phyloP scores from a whole-genome alignment of 2,888 invertebrate genomes.

The Villa cingulata region DNA sequence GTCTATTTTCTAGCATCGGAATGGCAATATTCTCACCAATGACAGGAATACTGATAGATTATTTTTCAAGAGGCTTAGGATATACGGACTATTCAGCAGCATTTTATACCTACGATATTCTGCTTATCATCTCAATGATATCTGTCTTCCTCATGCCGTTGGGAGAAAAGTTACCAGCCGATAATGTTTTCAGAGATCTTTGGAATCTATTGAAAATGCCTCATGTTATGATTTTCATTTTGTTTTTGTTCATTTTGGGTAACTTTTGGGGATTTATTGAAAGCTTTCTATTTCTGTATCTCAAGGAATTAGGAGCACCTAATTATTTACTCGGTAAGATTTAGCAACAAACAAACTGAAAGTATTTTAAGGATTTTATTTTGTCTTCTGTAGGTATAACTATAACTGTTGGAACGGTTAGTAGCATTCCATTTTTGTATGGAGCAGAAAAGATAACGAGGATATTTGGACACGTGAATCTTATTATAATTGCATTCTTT shows the following conservation, averaged over 20 bases:
- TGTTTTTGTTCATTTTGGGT: conserved; percentile 68
- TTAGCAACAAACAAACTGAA: neutral
- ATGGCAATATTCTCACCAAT: conserved; percentile 74
- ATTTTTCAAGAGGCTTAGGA: conserved; percentile 40
- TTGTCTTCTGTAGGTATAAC: conserved; percentile 54
- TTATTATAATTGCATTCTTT: conserved; percentile 72
- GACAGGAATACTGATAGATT: conserved; percentile 65
- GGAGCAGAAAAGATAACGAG: conserved; percentile 71
- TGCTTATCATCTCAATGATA: conserved; percentile 57
- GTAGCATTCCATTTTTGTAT: conserved; percentile 72
- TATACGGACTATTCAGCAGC: conserved; percentile 78
- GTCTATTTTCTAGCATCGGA: conserved; percentile 65
- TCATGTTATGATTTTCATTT: conserved; percentile 64
- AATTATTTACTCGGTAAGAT: conserved; percentile 60
- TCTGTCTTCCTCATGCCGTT: conserved; percentile 66
- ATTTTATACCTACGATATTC: conserved; percentile 66
- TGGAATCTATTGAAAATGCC: conserved; percentile 62
- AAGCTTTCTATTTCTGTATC: conserved; percentile 72
- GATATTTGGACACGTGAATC: conserved; percentile 67
- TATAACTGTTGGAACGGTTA: conserved; percentile 69
- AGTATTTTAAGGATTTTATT: no score
- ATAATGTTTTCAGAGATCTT: conserved; percentile 62
- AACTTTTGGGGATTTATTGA: conserved; percentile 84
- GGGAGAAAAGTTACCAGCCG: conserved; percentile 62
- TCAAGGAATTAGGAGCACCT: conserved; percentile 70